Evolutionary conservation across 2,797 vertebrate genomes (phyloP).

Genomic region (Diglossa cyanea): DNA sequence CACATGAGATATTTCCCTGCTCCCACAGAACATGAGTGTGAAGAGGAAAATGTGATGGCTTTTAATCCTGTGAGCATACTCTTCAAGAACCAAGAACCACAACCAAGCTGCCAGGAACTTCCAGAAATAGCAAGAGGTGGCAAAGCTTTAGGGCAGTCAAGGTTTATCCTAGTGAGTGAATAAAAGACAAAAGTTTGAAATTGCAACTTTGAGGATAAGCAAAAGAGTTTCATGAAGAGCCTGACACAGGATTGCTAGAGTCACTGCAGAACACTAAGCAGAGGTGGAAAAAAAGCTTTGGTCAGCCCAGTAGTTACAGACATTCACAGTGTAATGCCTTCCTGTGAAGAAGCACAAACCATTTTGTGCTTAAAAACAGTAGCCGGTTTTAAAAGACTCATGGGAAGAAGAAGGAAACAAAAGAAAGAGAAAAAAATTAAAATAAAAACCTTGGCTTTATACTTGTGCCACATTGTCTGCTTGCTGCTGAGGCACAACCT

Average conservation of each 20-base stretch:
- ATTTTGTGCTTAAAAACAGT: background rate
- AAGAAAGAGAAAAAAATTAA: rapidly evolving
- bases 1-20: background rate
- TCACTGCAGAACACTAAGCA: background rate
- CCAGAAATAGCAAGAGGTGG: background rate
- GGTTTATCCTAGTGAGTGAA: background rate
- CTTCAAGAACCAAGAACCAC: background rate
- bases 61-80: background rate
- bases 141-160: background rate
- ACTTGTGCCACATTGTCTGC: background rate
- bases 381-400: background rate
- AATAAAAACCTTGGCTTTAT: background rate
- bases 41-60: background rate
- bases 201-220: background rate
- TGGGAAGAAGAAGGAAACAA: background rate
- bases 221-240: background rate
- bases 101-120: background rate
- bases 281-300: background rate
- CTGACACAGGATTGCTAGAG: background rate
- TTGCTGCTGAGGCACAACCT: background rate
- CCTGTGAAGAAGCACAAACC: background rate
- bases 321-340: background rate
- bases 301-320: background rate
- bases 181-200: background rate
- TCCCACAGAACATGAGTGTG: background rate